Conservation (phyloP, 2,888 invertebrate genomes). For the Dryococelus australis region DNA sequence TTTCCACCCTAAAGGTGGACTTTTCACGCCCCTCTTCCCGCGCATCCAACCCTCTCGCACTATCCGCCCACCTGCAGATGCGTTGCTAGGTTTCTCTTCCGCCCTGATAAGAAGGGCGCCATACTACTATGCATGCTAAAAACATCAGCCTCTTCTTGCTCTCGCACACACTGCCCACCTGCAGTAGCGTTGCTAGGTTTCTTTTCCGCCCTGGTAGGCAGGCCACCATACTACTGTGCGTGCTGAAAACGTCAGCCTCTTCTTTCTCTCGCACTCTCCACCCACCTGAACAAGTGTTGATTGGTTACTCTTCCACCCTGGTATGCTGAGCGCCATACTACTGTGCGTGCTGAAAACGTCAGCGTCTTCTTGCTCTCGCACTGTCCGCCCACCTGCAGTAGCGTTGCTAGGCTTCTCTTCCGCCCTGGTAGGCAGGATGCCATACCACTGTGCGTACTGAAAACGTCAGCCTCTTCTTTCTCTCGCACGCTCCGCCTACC, state of each 20-base stretch:
- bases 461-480: background rate
- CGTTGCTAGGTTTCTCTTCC: background rate
- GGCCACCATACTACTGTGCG: background rate
- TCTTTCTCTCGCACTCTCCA: background rate
- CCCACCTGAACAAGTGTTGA: background rate
- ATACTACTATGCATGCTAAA: background rate
- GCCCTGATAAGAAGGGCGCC: background rate
- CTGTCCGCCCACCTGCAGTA: background rate
- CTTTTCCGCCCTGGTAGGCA: background rate
- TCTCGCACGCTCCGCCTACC: background rate
- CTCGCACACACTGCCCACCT: background rate
- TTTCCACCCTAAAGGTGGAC: background rate
- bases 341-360: background rate
- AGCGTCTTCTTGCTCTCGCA: background rate
- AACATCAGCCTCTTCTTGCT: background rate
- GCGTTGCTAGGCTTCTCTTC: background rate
- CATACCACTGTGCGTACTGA: background rate
- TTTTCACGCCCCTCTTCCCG: background rate
- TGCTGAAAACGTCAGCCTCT: background rate
- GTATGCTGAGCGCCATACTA: background rate
- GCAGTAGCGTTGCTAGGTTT: background rate
- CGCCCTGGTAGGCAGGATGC: background rate
- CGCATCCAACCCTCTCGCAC: background rate
- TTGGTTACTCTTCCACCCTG: background rate
- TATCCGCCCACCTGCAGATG: background rate